Conservation (phyloP, 2,888 invertebrate genomes). For the Biston betularia region DNA sequence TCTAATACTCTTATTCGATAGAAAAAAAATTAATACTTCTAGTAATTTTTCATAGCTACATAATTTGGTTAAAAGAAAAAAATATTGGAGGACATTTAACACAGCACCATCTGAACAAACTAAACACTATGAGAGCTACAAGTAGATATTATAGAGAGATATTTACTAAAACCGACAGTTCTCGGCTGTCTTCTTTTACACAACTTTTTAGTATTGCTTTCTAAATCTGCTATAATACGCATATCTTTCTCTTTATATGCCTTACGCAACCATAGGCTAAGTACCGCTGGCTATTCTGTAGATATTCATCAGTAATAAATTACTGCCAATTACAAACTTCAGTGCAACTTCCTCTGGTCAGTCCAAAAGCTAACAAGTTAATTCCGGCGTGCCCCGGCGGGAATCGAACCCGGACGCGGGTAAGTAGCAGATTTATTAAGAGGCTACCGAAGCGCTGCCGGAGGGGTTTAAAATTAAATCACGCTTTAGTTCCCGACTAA, state of each 20-base stretch:
- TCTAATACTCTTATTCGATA: too few relatives aligned
- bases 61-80: too few relatives aligned
- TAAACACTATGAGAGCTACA: too few relatives aligned
- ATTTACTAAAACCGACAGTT: too few relatives aligned
- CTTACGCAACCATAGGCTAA: background rate
- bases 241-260: background rate
- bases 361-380: conserved; percentile 72
- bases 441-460: conserved; percentile 66
- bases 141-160: too few relatives aligned
- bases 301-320: conserved; percentile 57
- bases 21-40: too few relatives aligned
- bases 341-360: conserved; percentile 67
- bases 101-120: too few relatives aligned
- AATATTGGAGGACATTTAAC: too few relatives aligned
- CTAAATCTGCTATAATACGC: background rate
- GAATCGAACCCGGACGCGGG: conserved; percentile 76
- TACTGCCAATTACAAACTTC: conserved; percentile 66
- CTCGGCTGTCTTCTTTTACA: background rate
- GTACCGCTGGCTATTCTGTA: background rate
- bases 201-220: background rate
- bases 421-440: conserved; percentile 83
- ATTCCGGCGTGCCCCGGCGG: conserved; percentile 70
- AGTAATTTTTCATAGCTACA: too few relatives aligned
- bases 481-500: conserved; percentile 74
- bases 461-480: conserved; percentile 80